phyloP scores from a whole-genome alignment of 2,113 vertebrate genomes.

The Dipodomys spectabilis region DNA sequence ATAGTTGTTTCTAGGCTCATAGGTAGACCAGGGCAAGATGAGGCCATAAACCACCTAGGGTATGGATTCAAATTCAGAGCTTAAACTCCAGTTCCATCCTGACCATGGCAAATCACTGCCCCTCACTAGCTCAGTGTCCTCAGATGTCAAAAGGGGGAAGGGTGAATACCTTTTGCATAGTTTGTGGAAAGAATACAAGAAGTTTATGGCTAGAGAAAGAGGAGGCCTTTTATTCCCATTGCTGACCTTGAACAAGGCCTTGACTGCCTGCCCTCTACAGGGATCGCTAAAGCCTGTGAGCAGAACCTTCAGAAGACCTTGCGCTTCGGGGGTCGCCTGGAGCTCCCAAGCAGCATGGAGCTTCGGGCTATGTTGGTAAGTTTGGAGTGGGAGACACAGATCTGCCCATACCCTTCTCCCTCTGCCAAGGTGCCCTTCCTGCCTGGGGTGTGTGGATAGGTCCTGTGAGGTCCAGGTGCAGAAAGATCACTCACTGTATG shows the following conservation, averaged over 20 bases:
- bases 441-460: neutral
- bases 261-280: constrained; percentile 74
- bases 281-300: constrained; percentile 96
- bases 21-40: neutral
- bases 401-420: too few relatives aligned
- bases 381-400: neutral
- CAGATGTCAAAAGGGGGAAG: too few relatives aligned
- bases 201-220: neutral
- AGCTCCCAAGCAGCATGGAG: constrained; percentile 94
- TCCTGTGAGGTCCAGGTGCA: too few relatives aligned
- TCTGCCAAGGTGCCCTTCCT: neutral
- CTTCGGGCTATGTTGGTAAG: constrained; percentile 97
- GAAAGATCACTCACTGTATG: neutral
- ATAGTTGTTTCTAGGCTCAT: neutral
- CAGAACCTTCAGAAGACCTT: constrained; percentile 95
- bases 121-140: neutral
- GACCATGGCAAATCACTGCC: neutral
- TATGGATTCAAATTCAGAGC: neutral
- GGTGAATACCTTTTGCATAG: neutral
- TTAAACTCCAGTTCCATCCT: neutral
- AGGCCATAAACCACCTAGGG: neutral
- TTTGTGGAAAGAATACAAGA: neutral
- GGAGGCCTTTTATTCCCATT: neutral
- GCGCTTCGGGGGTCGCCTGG: constrained; percentile 92
- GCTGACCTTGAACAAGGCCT: neutral